Percentiles rank a stretch among this genome's conserved stretches.
These are phyloP conservation scores for Ptycholaimellus sp. DNA, from an alignment of 2,888 invertebrate species.

Conservation along the genomic window DNA sequence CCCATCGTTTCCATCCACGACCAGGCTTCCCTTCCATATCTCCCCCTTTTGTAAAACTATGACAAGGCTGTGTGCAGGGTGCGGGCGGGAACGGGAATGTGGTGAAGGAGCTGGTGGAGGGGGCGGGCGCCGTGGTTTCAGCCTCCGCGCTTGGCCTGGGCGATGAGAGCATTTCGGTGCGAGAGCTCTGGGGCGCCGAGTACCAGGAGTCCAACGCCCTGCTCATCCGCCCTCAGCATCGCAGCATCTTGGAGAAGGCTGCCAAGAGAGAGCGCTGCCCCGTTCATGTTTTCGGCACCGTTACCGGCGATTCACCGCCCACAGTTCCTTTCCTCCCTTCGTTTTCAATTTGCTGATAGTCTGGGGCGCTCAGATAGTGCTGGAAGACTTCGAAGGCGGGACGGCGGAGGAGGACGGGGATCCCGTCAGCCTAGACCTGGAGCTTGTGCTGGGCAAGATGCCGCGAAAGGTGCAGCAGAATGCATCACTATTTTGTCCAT, in stretches of 20 bases:
- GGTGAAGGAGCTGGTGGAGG: constrained; percentile 79
- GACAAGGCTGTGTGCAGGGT: neutral
- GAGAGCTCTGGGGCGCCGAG: constrained; percentile 94
- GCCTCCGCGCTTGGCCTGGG: constrained; percentile 64
- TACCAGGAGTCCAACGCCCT: constrained; percentile 87
- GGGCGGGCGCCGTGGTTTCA: constrained; percentile 68
- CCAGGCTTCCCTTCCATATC: constrained; percentile 58
- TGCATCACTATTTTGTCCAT: neutral
- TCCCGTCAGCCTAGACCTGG: constrained; percentile 66
- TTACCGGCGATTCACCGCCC: constrained; percentile 55
- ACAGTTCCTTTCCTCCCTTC: too few species aligned
- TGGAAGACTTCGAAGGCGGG: constrained; percentile 36
- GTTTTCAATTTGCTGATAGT: too few species aligned
- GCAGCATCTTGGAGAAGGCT: constrained; percentile 41
- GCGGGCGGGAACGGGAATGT: constrained; percentile 45
- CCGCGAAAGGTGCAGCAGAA: constrained; percentile 49
- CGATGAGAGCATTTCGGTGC: constrained; percentile 68
- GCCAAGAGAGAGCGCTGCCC: constrained; percentile 69
- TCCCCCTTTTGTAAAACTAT: neutral
- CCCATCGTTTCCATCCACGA: constrained; percentile 88
- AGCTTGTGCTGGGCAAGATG: constrained; percentile 65
- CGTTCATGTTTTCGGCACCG: constrained; percentile 68
- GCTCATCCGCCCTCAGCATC: constrained; percentile 40
- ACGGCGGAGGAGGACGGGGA: constrained; percentile 6
- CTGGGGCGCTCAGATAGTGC: constrained; percentile 37